A percentile compares a stretch with the other conserved stretches of the same genome.
Conservation (phyloP, 2,888 invertebrate genomes). For the Protophormia terraenovae region DNA sequence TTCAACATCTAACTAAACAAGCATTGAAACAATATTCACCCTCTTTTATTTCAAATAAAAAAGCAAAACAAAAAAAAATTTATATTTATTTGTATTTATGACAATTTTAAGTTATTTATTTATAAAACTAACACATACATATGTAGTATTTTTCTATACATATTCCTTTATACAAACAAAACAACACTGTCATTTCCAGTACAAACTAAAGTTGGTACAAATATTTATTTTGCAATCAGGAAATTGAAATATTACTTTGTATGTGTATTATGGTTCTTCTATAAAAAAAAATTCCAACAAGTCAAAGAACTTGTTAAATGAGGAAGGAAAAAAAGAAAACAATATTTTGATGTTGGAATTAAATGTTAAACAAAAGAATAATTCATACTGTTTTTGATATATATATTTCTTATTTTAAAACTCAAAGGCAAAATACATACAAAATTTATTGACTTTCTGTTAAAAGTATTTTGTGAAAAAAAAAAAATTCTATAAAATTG, state of each 20-base stretch:
- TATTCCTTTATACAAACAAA: not conserved
- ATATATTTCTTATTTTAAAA: not conserved
- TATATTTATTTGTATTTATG: slow-evolving; percentile 27
- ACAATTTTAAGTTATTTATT: slow-evolving; percentile 35
- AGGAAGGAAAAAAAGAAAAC: not conserved
- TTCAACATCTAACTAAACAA: not conserved
- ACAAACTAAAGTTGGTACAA: slow-evolving; percentile 18
- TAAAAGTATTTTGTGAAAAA: too few relatives aligned
- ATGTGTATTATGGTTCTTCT: not conserved
- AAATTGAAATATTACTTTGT: slow-evolving; percentile 57
- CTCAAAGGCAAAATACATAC: not conserved
- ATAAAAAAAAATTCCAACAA: not conserved
- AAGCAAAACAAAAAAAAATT: not conserved
- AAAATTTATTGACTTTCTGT: not conserved
- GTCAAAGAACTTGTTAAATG: slow-evolving; percentile 12
- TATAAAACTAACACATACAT: not conserved
- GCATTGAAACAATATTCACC: not conserved
- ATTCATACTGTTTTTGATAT: not conserved
- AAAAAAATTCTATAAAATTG: too few relatives aligned
- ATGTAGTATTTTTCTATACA: too few relatives aligned
- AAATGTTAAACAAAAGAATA: not conserved
- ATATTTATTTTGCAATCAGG: slow-evolving; percentile 57
- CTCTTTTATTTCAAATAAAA: not conserved
- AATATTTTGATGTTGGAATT: not conserved
- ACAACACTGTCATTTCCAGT: slow-evolving; percentile 1